Conservation (phyloP, 2,113 vertebrate species). For the Chionis minor region DNA sequence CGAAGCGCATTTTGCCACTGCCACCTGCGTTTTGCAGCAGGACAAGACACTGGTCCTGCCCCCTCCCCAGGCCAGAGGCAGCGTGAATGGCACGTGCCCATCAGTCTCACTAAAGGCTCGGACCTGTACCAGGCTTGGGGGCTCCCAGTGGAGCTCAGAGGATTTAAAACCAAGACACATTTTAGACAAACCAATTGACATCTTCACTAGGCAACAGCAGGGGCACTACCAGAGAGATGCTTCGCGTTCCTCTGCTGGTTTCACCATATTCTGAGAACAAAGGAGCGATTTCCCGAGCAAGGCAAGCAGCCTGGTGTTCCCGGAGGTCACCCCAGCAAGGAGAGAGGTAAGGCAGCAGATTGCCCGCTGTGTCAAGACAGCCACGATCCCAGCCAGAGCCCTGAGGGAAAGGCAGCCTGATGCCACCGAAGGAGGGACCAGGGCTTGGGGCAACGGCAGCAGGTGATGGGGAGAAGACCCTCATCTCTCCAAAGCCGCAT, state of each 20-base stretch:
- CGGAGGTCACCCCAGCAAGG: background rate
- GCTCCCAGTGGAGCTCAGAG: background rate
- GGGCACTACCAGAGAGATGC: background rate
- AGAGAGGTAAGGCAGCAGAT: background rate
- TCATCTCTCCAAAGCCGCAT: background rate
- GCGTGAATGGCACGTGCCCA: rapidly evolving
- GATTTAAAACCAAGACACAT: background rate
- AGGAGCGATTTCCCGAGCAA: background rate
- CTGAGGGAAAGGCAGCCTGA: background rate
- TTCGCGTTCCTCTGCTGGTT: background rate
- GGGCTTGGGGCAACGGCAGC: background rate
- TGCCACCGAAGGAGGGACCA: background rate
- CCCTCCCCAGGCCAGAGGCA: background rate
- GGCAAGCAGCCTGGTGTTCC: rapidly evolving
- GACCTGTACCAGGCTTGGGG: rapidly evolving
- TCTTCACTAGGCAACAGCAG: background rate
- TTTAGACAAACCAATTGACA: background rate
- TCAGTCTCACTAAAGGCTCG: background rate
- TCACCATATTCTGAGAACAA: background rate
- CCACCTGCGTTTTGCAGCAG: background rate
- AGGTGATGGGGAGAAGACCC: background rate
- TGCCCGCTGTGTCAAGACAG: background rate
- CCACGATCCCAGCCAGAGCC: background rate
- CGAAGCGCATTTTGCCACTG: background rate
- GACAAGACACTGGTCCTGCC: background rate